A percentile compares a stretch with the other conserved stretches of the same genome.
Evolutionary conservation across 2,113 vertebrate species (phyloP).

Genomic region (Rhinoderma darwinii): DNA sequence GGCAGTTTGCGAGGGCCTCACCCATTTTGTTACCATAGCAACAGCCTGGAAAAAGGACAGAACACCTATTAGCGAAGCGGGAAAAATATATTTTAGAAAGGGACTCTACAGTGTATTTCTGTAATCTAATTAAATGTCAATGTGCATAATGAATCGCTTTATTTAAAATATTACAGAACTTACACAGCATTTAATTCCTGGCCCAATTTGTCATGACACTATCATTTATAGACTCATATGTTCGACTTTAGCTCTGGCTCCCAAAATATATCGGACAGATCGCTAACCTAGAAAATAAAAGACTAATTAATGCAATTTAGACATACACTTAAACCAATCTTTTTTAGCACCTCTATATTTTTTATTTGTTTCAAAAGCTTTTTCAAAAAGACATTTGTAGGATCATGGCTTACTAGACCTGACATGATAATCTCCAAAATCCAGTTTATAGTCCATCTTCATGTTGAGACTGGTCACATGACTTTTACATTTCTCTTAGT

Average conservation of each 20-base stretch:
- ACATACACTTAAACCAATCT: background rate
- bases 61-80: slow-evolving; percentile 78
- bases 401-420: too few relatives aligned
- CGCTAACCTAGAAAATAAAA: background rate
- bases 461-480: too few relatives aligned
- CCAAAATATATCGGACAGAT: slow-evolving; percentile 73
- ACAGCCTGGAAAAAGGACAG: slow-evolving; percentile 86
- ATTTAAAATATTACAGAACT: slow-evolving; percentile 79
- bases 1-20: slow-evolving; percentile 92
- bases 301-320: background rate
- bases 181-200: slow-evolving; percentile 74
- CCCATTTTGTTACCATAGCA: slow-evolving; percentile 98
- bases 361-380: too few relatives aligned
- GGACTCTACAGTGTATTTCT: slow-evolving; percentile 74
- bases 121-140: slow-evolving; percentile 72
- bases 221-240: slow-evolving; percentile 75
- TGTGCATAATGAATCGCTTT: slow-evolving; percentile 74
- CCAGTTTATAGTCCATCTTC: too few relatives aligned
- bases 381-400: too few relatives aligned
- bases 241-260: slow-evolving; percentile 74
- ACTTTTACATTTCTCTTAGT: too few relatives aligned
- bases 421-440: too few relatives aligned
- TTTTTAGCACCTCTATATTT: too few relatives aligned
- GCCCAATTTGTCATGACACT: slow-evolving; percentile 76
- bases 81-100: slow-evolving; percentile 77